A percentile compares a stretch with the other conserved stretches of the same genome.
Evolutionary conservation across 2,113 vertebrate species (phyloP).

Genomic region (Odontophorus gujanensis): DNA sequence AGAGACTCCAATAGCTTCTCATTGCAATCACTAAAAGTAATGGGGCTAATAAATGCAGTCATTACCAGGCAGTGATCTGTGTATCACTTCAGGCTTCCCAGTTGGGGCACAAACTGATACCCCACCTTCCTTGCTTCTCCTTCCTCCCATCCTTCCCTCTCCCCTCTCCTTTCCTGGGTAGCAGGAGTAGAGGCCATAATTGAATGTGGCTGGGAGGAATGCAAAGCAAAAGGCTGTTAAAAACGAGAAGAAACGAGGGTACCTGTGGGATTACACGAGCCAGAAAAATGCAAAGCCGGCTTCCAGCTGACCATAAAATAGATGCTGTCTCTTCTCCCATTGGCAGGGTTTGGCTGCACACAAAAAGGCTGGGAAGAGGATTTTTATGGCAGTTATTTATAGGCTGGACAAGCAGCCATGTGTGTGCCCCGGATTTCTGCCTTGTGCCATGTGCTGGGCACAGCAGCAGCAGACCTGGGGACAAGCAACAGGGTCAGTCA

Average conservation of each 20-base stretch:
- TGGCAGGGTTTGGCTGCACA: slow-evolving; percentile 43
- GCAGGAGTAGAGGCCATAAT: neutral
- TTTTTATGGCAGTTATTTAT: slow-evolving; percentile 56
- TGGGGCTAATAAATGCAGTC: neutral
- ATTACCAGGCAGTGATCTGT: neutral
- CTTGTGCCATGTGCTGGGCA: neutral
- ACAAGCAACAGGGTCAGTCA: neutral
- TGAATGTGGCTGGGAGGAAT: slow-evolving; percentile 52
- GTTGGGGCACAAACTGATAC: neutral
- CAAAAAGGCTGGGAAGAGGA: slow-evolving; percentile 38
- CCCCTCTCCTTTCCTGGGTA: neutral
- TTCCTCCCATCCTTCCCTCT: fast-evolving
- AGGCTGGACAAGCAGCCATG: neutral
- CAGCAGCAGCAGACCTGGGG: neutral
- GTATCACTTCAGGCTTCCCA: neutral
- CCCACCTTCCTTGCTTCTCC: neutral
- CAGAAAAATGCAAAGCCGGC: slow-evolving; percentile 45
- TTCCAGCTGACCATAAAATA: slow-evolving; percentile 59
- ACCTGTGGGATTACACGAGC: slow-evolving; percentile 46
- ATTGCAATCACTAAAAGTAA: neutral
- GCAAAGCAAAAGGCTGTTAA: slow-evolving; percentile 62
- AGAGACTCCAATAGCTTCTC: neutral
- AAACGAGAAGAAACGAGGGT: slow-evolving; percentile 32
- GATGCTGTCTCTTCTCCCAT: slow-evolving; percentile 41
- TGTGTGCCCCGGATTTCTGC: neutral